A percentile compares a stretch with the other conserved stretches of the same genome.
These are phyloP conservation scores for Hipposideros armiger DNA, from an alignment of 2,113 vertebrate genomes.

Conservation along the genomic window DNA sequence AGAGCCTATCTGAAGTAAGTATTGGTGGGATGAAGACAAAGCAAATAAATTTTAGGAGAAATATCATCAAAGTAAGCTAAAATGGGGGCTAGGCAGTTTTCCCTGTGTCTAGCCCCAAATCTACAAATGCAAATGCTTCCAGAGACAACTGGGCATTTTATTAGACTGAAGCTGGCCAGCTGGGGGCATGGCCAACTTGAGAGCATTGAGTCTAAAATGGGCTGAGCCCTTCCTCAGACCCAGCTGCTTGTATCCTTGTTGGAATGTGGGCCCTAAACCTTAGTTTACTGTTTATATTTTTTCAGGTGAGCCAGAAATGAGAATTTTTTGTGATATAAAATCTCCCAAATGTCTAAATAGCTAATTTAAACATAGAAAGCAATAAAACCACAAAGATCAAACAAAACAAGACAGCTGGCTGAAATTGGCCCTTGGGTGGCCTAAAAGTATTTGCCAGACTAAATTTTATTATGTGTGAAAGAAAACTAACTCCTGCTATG, in stretches of 20 bases:
- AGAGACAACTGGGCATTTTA: not conserved
- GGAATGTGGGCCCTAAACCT: not conserved
- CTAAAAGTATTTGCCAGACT: not conserved
- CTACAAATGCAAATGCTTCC: not conserved
- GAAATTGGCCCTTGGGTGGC: not conserved
- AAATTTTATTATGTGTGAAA: not conserved
- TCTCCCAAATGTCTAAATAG: not conserved
- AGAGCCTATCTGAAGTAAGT: not conserved
- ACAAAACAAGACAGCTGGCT: not conserved
- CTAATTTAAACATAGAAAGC: not conserved
- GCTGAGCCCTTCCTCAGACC: not conserved
- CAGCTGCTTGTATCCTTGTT: not conserved
- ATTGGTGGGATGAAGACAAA: slow-evolving; percentile 29
- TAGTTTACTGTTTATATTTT: not conserved
- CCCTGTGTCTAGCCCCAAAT: not conserved
- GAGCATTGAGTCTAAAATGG: slow-evolving; percentile 7
- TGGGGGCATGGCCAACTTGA: not conserved
- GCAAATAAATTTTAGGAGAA: not conserved
- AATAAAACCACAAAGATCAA: not conserved
- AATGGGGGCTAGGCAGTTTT: not conserved
- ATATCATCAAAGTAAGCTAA: not conserved
- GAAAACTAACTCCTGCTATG: not conserved
- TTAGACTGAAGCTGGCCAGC: not conserved
- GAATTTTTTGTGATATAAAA: not conserved
- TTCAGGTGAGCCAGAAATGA: not conserved